Conservation (phyloP, 2,113 vertebrate genomes). For the Leptosomus discolor region DNA sequence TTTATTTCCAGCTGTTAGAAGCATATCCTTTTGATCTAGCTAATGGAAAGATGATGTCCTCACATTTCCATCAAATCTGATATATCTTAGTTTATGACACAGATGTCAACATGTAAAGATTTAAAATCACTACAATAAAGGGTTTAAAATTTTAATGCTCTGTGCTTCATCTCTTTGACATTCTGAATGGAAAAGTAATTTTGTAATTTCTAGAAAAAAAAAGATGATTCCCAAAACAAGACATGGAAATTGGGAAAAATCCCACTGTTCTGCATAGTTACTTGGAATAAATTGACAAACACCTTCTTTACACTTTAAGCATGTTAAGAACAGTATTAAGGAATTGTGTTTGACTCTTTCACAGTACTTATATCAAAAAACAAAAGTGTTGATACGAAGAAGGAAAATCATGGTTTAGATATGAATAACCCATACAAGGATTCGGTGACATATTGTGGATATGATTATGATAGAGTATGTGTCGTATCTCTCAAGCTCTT, state of each 20-base stretch:
- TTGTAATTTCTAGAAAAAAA: not conserved
- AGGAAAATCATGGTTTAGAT: not conserved
- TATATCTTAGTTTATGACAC: not conserved
- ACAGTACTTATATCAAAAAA: not conserved
- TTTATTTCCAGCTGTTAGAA: not conserved
- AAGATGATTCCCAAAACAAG: not conserved
- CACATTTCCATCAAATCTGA: not conserved
- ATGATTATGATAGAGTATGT: not conserved
- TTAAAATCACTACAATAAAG: not conserved
- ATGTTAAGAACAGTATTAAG: not conserved
- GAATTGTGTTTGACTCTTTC: not conserved
- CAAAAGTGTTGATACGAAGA: not conserved
- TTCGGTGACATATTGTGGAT: not conserved
- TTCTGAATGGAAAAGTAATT: not conserved
- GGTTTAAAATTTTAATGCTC: not conserved
- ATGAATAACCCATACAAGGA: not conserved
- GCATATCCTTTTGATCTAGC: not conserved
- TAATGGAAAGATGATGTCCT: not conserved
- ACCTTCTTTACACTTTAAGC: not conserved
- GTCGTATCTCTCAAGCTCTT: not conserved
- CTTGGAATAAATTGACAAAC: not conserved
- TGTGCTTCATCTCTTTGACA: not conserved
- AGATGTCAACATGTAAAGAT: not conserved
- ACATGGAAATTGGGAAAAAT: not conserved
- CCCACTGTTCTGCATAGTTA: not conserved